Percentiles rank a stretch among this genome's conserved stretches.
Conservation (phyloP, 2,888 invertebrate genomes). For the Chaitophorus viminalis region DNA sequence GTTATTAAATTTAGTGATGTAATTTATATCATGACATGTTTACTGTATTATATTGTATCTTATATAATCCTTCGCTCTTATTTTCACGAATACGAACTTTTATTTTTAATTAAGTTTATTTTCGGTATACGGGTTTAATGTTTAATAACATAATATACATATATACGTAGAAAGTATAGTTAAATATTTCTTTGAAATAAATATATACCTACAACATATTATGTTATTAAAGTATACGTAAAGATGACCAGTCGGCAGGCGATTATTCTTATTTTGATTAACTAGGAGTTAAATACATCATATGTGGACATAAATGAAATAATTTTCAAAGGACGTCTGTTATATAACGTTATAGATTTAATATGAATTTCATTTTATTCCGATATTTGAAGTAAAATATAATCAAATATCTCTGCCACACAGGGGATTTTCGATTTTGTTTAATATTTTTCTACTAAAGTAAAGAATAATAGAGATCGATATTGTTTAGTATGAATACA, state of each 20-base stretch:
- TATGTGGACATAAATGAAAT: background rate
- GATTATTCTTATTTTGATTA: background rate
- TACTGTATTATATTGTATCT: too few species aligned
- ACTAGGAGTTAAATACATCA: slow-evolving; percentile 5
- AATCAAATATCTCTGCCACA: background rate
- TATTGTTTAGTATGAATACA: too few species aligned
- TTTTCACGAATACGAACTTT: too few species aligned
- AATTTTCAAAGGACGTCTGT: background rate
- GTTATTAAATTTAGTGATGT: too few species aligned
- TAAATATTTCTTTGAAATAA: background rate
- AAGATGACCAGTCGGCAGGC: background rate
- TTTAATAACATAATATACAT: background rate
- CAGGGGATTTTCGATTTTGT: background rate
- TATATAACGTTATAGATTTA: background rate
- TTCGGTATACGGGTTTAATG: background rate
- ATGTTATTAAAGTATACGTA: background rate
- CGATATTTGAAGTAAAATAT: background rate
- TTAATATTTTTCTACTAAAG: background rate
- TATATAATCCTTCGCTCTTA: too few species aligned
- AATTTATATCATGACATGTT: too few species aligned
- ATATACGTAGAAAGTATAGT: background rate
- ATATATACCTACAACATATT: background rate
- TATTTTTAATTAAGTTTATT: too few species aligned
- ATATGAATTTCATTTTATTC: background rate
- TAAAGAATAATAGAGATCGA: background rate